Evolutionary conservation across 1,140 invertebrate species (phyloP), one percentile per base, ranked within the genome.

Genomic region (Venustaconcha ellipsiformis): DNA sequence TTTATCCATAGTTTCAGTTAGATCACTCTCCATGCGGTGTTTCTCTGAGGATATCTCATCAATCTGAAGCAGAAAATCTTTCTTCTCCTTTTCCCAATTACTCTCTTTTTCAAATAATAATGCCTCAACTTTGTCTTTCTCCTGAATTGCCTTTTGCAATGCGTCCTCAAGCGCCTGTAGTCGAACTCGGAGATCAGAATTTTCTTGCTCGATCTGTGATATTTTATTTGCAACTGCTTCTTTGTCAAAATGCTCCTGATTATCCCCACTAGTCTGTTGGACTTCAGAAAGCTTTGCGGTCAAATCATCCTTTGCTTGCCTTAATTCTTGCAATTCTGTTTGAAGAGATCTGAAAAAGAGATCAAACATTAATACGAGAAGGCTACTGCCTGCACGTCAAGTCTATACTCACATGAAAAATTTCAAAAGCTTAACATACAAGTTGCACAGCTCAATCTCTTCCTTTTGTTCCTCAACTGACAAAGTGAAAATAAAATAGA

Each of bases 11-110:
- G 69, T 20, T 58, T 71, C 74, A 66, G 17, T 57, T 48, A 76
- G 60, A n/a, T 71, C 56, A 60, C 57, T 60, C 56, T 71, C 68
- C 2, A 70, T 57, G 57, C 23, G 57, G 30, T 68, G 66, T 57
- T 71, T 76, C 57, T 71, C 68, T 67, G 66, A 71, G 18, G 67
- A 60, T 26, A 76, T 58, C 30, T 76, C 69, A 14, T 76, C 74
- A 57, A 72, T 63, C 62, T 72, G 69, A 58, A 76, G 57, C 14
- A 76, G 55, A 12, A 67, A 57, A 8, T 71, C 69, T 57, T 71
- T 76, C 56, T 71, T 76, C 69, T 76, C 68, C 13, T 55, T n/a
- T 30, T 65, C 62, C 74, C 74, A 76, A 26, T 57, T 59, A n/a
- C 3, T 11, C 60, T 76, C 68, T 67, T 68, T 60, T 59, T 20